These are phyloP conservation scores for Mythimna lalbum DNA, from an alignment of 2,888 invertebrate genomes.

Conservation along the genomic window DNA sequence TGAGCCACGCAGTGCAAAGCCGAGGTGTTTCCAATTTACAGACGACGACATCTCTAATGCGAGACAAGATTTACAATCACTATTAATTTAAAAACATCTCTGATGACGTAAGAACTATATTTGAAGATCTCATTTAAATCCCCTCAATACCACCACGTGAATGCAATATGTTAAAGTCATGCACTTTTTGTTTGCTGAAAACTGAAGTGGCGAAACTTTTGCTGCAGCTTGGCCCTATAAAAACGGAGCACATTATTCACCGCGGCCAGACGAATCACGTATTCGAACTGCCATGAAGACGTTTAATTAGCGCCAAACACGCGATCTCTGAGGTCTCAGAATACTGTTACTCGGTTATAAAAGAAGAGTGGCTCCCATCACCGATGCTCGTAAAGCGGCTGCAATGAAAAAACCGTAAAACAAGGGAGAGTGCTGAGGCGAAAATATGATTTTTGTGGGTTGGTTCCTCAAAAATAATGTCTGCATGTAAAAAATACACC, in stretches of 20 bases:
- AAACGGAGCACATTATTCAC: constrained; percentile 78
- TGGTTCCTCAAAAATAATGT: constrained; percentile 72
- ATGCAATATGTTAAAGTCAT: constrained; percentile 46
- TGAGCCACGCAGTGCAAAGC: constrained; percentile 63
- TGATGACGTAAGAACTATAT: constrained; percentile 83
- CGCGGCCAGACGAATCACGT: constrained; percentile 82
- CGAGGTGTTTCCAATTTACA: constrained; percentile 87
- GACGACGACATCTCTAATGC: constrained; percentile 75
- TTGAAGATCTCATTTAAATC: constrained; percentile 76
- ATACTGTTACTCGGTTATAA: constrained; percentile 79
- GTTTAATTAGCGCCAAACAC: constrained; percentile 88
- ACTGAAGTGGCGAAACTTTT: constrained; percentile 62
- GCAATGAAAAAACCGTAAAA: constrained; percentile 88
- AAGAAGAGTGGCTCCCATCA: constrained; percentile 82
- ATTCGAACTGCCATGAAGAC: constrained; percentile 77
- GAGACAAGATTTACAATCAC: constrained; percentile 85
- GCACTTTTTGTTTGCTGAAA: constrained; percentile 52
- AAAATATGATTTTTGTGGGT: constrained; percentile 84
- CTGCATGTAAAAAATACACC: constrained; percentile 65
- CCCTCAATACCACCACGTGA: constrained; percentile 49
- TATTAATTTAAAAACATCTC: constrained; percentile 85
- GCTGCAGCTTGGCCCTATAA: constrained; percentile 64
- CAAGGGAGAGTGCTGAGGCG: constrained; percentile 79
- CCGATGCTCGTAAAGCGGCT: constrained; percentile 84
- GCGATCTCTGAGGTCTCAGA: constrained; percentile 80